Evolutionary conservation across 2,113 vertebrate species (phyloP), one percentile per base, ranked within the genome.

Genomic region (Onychostruthus taczanowskii): DNA sequence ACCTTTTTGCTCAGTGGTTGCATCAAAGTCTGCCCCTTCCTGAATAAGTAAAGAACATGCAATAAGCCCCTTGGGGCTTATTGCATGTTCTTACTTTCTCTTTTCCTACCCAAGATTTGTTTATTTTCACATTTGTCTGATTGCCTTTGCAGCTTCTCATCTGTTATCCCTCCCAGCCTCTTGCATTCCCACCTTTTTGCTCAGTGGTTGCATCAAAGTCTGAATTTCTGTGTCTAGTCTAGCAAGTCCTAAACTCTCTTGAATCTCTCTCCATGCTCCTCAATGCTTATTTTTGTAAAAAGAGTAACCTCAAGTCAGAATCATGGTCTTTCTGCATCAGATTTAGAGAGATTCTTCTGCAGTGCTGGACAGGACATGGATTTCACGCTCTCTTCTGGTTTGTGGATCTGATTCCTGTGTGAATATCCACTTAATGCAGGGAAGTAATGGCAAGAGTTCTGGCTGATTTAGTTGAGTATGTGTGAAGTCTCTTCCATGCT

Each of bases 311-410:
- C 37, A 41, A 12, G 26, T 73, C 64, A 72, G 46, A 72, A 9
- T 62, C 2, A 0, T 13, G 50, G n/a, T 87, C 28, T 21, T 13
- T 79, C n/a, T 85, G 35, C 16, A 16, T 59, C 41, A 26, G 26
- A 59, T 78, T 78, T 37, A n/a, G n/a, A 20, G 28, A 70, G 3
- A 28, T 70, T 30, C 39, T 61, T 64, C 35, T 26, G 31, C 53
- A 27, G 0, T 20, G 9, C 47, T 72, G 44, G 74, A 11, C 31
- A 47, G 55, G 35, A 33, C 13, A 20, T 0, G 0, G 23, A 14
- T 53, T 91, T 76, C 24, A 4, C 35, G 58, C 22, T 46, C 7
- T 55, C 8, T 90, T 52, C 19, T 61, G 20, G 14, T 63, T 2
- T 41, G 41, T 26, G 18, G 46, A 37, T 83, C 24, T 16, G 37